Percentiles rank a stretch among this genome's conserved stretches.
phyloP scores from a whole-genome alignment of 2,113 vertebrate species.

The Dicrurus megarhynchus region DNA sequence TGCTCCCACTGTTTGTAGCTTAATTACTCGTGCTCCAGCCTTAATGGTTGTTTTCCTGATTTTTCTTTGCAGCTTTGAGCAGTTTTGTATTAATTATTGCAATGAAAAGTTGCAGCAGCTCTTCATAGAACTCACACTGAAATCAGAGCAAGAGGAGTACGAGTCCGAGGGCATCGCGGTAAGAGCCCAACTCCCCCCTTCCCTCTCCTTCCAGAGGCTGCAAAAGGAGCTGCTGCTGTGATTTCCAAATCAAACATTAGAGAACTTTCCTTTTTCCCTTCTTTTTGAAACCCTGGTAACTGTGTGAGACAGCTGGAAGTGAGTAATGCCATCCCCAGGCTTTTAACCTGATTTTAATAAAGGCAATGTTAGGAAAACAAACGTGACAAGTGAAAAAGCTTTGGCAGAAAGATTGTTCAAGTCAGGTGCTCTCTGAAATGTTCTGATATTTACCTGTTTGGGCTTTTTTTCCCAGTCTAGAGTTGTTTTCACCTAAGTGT shows the following conservation, averaged over 20 bases:
- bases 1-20: background rate
- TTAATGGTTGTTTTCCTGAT: background rate
- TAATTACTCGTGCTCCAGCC: background rate
- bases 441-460: background rate
- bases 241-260: background rate
- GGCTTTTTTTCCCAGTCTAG: background rate
- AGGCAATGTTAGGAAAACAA: background rate
- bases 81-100: slow-evolving; percentile 98
- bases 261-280: background rate
- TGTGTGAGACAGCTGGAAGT: background rate
- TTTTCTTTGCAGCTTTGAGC: slow-evolving; percentile 86
- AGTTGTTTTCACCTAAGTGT: background rate
- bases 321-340: background rate
- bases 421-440: background rate
- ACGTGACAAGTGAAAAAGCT: background rate
- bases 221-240: background rate
- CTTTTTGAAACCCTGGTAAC: background rate
- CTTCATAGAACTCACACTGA: slow-evolving; percentile 95
- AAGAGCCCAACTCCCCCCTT: background rate
- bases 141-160: slow-evolving; percentile 96
- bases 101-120: slow-evolving; percentile 98
- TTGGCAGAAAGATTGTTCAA: background rate
- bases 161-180: slow-evolving; percentile 97
- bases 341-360: background rate
- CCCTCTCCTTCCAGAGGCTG: background rate